Conservation (phyloP, 2,113 vertebrate genomes). For the Rynchops niger region DNA sequence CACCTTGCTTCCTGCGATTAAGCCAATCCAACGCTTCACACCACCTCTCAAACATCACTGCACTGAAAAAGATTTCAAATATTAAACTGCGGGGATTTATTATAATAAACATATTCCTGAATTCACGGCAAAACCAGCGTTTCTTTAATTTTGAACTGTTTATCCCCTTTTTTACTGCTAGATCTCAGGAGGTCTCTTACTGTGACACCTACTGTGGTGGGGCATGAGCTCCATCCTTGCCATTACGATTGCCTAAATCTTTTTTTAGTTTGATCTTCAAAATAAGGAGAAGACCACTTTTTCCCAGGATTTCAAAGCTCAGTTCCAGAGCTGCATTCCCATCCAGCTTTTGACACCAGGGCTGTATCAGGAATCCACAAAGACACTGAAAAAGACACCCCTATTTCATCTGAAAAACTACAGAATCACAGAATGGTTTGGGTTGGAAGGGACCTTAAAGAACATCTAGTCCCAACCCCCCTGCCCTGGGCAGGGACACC, state of each 20-base stretch:
- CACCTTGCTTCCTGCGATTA: conserved; percentile 5
- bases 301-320: background rate
- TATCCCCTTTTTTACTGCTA: background rate
- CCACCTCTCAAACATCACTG: background rate
- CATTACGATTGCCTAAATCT: background rate
- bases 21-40: background rate
- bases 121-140: background rate
- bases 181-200: background rate
- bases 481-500: no score
- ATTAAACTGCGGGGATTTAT: background rate
- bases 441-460: no score
- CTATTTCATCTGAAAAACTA: background rate
- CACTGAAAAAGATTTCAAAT: background rate
- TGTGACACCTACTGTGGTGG: background rate
- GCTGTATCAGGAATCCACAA: background rate
- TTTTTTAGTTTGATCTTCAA: background rate
- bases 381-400: background rate
- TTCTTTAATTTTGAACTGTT: background rate
- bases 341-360: background rate
- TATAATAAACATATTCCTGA: background rate
- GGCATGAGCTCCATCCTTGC: background rate
- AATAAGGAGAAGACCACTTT: background rate
- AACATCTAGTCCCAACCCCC: no score
- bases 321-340: background rate
- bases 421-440: background rate